Percentiles rank a stretch among this genome's conserved stretches.
Evolutionary conservation across 2,797 vertebrate species (phyloP).

Genomic region (Sciurus vulgaris): DNA sequence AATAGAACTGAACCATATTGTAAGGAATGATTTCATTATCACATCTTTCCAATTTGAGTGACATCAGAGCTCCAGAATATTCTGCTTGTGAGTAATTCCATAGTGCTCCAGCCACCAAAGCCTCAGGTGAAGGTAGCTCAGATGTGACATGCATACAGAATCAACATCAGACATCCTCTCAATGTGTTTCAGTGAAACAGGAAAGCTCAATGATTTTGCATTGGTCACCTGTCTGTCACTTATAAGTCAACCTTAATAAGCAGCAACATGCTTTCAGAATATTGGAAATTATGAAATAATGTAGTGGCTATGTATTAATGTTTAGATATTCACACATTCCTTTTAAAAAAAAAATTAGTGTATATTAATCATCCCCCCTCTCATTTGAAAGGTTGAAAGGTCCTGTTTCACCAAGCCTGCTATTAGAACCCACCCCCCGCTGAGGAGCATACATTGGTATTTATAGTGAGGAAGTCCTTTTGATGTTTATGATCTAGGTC

Average conservation of each 20-base stretch:
- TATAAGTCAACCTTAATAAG: constrained; percentile 9
- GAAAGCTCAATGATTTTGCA: background rate
- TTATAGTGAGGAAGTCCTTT: background rate
- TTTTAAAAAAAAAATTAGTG: background rate
- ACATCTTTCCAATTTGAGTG: constrained; percentile 79
- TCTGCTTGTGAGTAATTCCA: constrained; percentile 73
- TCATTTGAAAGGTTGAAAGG: background rate
- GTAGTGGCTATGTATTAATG: background rate
- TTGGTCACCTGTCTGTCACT: constrained; percentile 44
- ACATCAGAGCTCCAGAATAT: constrained; percentile 75
- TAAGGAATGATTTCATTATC: constrained; percentile 84
- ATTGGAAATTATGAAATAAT: background rate
- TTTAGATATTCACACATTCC: background rate
- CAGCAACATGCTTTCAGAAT: constrained; percentile 6
- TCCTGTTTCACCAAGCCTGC: background rate
- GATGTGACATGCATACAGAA: background rate
- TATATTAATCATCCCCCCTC: background rate
- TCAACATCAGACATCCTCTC: background rate
- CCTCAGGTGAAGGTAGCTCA: background rate
- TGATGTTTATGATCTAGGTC: background rate
- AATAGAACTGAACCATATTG: constrained; percentile 86
- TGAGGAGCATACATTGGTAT: background rate
- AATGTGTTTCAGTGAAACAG: constrained; percentile 4
- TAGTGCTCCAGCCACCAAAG: background rate
- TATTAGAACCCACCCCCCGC: background rate